These are phyloP conservation scores for Centrocercus urophasianus DNA, from an alignment of 2,113 vertebrate species.

Conservation along the genomic window DNA sequence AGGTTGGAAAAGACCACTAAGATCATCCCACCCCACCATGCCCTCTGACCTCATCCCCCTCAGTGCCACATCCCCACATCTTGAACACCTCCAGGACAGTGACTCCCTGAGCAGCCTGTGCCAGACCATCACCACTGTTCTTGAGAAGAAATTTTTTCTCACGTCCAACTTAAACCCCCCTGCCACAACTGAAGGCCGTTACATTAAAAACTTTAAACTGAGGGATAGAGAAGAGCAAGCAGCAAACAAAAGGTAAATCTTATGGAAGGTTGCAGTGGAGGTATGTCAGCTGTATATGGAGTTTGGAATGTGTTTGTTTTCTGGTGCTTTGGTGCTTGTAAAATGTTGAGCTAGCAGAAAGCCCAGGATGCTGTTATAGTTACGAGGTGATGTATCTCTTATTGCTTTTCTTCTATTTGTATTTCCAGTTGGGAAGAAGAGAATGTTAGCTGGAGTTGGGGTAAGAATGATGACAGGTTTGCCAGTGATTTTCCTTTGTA, in stretches of 20 bases:
- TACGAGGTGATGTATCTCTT: background rate
- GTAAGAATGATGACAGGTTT: background rate
- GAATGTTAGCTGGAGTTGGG: background rate
- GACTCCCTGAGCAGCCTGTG: too few species aligned
- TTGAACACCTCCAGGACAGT: too few species aligned
- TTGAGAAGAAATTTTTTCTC: too few species aligned
- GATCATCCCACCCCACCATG: too few species aligned
- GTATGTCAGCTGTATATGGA: background rate
- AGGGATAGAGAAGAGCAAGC: background rate
- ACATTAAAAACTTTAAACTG: background rate
- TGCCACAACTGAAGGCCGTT: too few species aligned
- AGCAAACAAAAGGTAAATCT: background rate
- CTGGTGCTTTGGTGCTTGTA: background rate
- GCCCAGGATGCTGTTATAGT: background rate
- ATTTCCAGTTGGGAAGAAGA: background rate
- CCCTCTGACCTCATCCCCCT: too few species aligned
- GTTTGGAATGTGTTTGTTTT: background rate
- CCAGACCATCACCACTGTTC: too few species aligned
- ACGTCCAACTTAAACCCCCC: too few species aligned
- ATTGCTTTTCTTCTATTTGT: background rate
- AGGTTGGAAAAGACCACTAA: too few species aligned
- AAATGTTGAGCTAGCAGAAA: background rate
- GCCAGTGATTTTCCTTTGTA: background rate
- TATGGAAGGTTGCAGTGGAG: fast-evolving
- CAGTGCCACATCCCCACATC: too few species aligned